Evolutionary conservation across 2,113 vertebrate species (phyloP), one percentile per base, ranked within the genome.

Genomic region (Otis tarda): DNA sequence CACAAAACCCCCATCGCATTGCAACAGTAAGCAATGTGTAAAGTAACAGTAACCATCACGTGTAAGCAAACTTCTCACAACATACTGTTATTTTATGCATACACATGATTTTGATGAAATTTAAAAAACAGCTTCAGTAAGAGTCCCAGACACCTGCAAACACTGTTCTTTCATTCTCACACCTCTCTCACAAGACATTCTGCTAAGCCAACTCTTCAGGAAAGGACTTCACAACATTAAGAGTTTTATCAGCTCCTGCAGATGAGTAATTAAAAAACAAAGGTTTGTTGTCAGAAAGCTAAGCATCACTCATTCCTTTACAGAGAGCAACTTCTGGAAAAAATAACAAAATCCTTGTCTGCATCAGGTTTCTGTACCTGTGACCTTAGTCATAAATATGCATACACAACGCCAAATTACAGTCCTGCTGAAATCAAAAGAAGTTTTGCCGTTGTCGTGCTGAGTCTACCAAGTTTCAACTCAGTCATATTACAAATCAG

Each of bases 221-320:
- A 75, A 74, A 74, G 55, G 56, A 33, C 55, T 84, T 83, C 59
- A 41, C 59, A 80, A 80, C 9, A 0, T n/a, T 43, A 52, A 53
- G 25, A 45, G 35, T 59, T 93, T 90, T 83, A 93, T 83, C 94
- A 93, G 71, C 59, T 93, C 50, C 50, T 56, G 41, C 55, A 90
- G 59, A 63, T 88, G 21, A 90, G 76, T 70, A 85, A 89, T 83
- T 89, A 95, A 88, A 92, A 94, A 87, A 86, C 14, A 0, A 86
- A 92, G 35, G 57, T 87, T 87, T 87, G 35, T 78, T 88, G 68
- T 83, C 86, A 88, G 59, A 77, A 93, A 86, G 67, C 37, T 75
- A 91, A 80, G 47, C 63, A 83, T 82, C 92, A 50, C 27, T 90
- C 87, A 59, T 74, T 84, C 41, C 12, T 91, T 82, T 65, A 83